Base-by-base conservation (phyloP, 2,113 vertebrate genomes). In the Condylura cristata region DNA sequence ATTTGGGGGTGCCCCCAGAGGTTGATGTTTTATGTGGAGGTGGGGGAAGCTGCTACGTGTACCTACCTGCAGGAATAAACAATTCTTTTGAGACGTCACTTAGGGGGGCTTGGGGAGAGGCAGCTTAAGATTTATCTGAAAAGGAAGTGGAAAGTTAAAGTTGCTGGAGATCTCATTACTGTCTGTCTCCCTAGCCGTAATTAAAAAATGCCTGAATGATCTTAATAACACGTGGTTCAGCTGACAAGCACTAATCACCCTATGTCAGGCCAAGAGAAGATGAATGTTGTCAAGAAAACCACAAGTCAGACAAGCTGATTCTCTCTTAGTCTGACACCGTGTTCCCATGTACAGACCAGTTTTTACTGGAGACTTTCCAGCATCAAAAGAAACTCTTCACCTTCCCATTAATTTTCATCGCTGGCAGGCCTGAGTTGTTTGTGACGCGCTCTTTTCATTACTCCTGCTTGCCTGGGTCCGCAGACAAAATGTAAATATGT, bases 331-430 rank as follows among this genome's bases (percentile, higher is more conserved):
- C 98, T 98, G 98, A 99, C 99, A 99, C 98, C 98, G 95, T 99
- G 99, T 99, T 99, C 99, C 98, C 98, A 98, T 99, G 98, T 99
- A 99, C 98, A 97, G 98, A 99, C 99, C 99, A 99, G 99, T 99
- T 99, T 99, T 99, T 98, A 98, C 99, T 99, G 99, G 99, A 99
- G 96, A 87, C 94, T 94, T 97, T 98, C 99, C 99, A 99, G 98
- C 98, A 97, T 98, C 97, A 98, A 97, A 98, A 98, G 98, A 96
- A 97, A 98, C 98, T 97, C 98, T 97, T 97, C 95, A 98, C 98
- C 98, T 98, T 97, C 96, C 97, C 97, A 97, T 98, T 98, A 97
- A 97, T 98, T 97, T 94, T 94, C 46, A 3, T 83, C 58, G 96
- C 98, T 98, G 98, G 98, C 98, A 98, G 98, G 96, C 97, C 96